Evolutionary conservation across 2,888 invertebrate genomes (phyloP).

Genomic region (Cactoblastis cactorum): DNA sequence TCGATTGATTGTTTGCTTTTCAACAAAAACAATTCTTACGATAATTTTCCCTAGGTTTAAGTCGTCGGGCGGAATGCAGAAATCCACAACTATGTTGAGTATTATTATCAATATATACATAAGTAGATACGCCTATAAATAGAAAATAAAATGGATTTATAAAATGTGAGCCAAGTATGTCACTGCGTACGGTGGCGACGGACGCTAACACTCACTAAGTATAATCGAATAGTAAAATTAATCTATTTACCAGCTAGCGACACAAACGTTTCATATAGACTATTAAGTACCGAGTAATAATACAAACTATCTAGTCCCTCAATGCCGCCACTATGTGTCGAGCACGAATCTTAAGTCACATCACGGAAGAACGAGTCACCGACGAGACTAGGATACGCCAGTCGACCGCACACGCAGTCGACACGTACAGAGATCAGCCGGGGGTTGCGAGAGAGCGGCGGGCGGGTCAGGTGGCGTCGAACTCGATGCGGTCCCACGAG

Average conservation of each 20-base stretch:
- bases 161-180: constrained; percentile 58
- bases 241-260: constrained; percentile 66
- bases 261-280: constrained; percentile 57
- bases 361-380: constrained; percentile 60
- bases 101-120: constrained; percentile 77
- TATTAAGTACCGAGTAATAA: constrained; percentile 63
- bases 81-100: constrained; percentile 80
- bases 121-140: constrained; percentile 69
- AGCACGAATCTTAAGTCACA: constrained; percentile 45
- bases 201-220: constrained; percentile 50
- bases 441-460: constrained; percentile 23
- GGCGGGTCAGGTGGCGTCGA: constrained; percentile 80
- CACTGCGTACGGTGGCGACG: constrained; percentile 42
- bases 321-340: constrained; percentile 65
- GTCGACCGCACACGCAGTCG: constrained; percentile 39
- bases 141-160: constrained; percentile 65
- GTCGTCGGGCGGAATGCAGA: constrained; percentile 80
- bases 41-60: constrained; percentile 73
- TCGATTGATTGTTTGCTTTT: constrained; percentile 44
- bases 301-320: constrained; percentile 42
- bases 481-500: constrained; percentile 89
- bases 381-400: constrained; percentile 54
- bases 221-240: constrained; percentile 45
- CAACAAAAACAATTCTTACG: constrained; percentile 58
- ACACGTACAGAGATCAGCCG: constrained; percentile 36